Conservation (phyloP, 2,113 vertebrate genomes). For the Alligator sinensis region DNA sequence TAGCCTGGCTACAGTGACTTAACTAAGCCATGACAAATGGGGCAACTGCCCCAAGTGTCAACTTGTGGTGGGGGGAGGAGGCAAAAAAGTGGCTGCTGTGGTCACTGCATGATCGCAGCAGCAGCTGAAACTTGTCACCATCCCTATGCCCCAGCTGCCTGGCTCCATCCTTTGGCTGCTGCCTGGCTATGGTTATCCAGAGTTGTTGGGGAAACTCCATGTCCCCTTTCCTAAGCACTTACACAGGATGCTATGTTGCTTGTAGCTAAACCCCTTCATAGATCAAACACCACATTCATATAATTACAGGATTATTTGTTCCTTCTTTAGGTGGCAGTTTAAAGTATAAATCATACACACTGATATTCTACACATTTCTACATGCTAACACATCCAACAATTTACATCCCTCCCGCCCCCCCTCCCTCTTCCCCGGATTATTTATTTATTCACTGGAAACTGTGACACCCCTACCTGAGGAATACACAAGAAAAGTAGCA, state of each 20-base stretch:
- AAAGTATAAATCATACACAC: background rate
- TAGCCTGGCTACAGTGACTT: background rate
- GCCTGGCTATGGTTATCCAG: background rate
- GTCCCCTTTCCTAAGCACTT: conserved; percentile 5
- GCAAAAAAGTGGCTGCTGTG: no score
- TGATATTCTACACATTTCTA: background rate
- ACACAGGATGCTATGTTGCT: background rate
- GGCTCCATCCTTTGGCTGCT: no score
- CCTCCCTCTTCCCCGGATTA: background rate
- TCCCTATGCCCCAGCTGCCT: no score
- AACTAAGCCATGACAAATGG: no score
- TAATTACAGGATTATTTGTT: conserved; percentile 17
- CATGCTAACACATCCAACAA: background rate
- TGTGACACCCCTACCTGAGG: background rate
- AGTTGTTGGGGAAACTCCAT: background rate
- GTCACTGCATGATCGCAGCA: no score
- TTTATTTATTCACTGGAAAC: conserved; percentile 11
- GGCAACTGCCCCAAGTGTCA: no score
- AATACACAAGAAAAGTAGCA: conserved; percentile 4
- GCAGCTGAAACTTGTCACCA: no score
- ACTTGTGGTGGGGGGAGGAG: no score
- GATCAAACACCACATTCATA: background rate
- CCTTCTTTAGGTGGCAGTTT: background rate
- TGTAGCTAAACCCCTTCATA: background rate
- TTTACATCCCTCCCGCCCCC: background rate